phyloP scores from a whole-genome alignment of 92 coral and sea anemone species.

The Palythoa heliodiscus region DNA sequence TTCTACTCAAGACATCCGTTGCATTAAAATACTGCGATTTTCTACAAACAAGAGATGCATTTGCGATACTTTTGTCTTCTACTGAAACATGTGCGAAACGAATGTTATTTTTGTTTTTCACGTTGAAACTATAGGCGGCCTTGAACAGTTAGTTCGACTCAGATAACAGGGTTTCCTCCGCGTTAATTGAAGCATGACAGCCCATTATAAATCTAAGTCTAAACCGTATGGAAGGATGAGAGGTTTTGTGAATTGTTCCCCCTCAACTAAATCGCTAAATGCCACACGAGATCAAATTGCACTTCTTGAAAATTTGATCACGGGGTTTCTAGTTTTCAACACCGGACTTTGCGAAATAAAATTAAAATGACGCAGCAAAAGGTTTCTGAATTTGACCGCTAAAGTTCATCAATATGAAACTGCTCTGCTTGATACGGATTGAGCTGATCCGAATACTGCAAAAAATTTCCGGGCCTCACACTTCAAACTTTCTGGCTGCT shows the following conservation, averaged over 20 bases:
- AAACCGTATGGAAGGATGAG: constrained; percentile 37
- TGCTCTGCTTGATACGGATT: constrained; percentile 38
- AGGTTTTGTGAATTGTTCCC: not conserved
- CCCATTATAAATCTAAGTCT: constrained; percentile 29
- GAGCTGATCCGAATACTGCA: constrained; percentile 5
- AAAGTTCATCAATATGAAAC: constrained; percentile 17
- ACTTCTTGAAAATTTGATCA: not conserved
- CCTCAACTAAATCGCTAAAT: not conserved
- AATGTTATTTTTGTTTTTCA: not conserved
- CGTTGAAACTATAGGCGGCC: not conserved
- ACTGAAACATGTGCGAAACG: not conserved
- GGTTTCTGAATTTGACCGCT: not conserved
- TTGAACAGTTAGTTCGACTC: not conserved
- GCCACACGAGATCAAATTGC: constrained; percentile 17
- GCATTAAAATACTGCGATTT: not conserved
- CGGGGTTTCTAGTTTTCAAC: not conserved
- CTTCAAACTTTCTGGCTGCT: not conserved
- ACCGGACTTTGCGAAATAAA: not conserved
- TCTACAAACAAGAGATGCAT: not conserved
- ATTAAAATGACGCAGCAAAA: not conserved
- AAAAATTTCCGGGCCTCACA: constrained; percentile 16
- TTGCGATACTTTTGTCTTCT: constrained; percentile 6
- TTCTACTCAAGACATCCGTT: constrained; percentile 1
- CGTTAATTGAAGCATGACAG: constrained; percentile 38
- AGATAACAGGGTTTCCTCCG: constrained; percentile 44